Conservation (phyloP, 2,797 vertebrate species). For the Pseudopleuronectes americanus region DNA sequence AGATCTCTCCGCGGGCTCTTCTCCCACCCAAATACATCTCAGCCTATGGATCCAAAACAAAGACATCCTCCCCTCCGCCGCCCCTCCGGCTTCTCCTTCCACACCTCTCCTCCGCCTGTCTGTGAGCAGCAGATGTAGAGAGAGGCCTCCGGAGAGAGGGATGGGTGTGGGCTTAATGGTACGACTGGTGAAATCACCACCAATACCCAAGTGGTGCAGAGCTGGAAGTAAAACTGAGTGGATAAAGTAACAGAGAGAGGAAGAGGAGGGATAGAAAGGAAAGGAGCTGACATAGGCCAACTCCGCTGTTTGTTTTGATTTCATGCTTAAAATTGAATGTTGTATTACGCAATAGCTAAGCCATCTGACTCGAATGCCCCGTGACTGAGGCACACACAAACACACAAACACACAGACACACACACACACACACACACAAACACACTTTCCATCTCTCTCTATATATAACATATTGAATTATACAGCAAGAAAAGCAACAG, state of each 20-base stretch:
- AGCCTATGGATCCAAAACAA: constrained; percentile 63
- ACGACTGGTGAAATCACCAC: constrained; percentile 75
- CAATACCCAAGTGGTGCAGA: constrained; percentile 51
- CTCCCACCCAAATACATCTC: constrained; percentile 58
- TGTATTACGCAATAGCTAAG: constrained; percentile 55
- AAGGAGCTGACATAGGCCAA: constrained; percentile 27
- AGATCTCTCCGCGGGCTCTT: constrained; percentile 49
- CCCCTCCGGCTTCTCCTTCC: constrained; percentile 34
- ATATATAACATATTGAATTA: constrained; percentile 31
- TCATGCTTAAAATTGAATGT: constrained; percentile 51
- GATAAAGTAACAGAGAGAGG: constrained; percentile 33
- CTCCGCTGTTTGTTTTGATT: constrained; percentile 60
- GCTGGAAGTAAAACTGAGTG: constrained; percentile 58
- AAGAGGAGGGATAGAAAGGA: constrained; percentile 7
- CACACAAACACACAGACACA: constrained; percentile 4
- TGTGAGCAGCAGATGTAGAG: constrained; percentile 70
- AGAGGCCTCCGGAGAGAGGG: constrained; percentile 65
- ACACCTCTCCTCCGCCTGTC: constrained; percentile 43
- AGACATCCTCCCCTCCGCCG: constrained; percentile 28
- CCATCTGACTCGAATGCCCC: constrained; percentile 33
- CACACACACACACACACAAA: constrained; percentile 5
- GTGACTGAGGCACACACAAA: constrained; percentile 21
- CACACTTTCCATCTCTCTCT: constrained; percentile 21
- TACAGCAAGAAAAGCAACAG: not conserved
- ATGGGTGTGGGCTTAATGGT: constrained; percentile 71